Evolutionary conservation across 1,140 invertebrate genomes (phyloP).

Genomic region (Drosophila takahashii): DNA sequence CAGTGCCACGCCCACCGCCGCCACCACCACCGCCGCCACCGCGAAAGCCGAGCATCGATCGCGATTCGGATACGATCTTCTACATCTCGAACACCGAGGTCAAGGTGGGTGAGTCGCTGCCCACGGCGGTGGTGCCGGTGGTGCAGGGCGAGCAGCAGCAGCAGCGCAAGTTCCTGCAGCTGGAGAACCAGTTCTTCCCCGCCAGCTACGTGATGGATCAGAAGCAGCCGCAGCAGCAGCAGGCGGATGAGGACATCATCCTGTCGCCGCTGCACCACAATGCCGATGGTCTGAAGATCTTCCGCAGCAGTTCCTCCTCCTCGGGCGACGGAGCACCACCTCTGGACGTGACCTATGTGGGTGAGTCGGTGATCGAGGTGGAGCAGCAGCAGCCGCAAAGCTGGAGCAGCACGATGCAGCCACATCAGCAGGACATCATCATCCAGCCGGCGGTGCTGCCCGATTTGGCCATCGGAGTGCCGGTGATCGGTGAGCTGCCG

Average conservation of each 20-base stretch:
- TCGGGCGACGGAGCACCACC: slow-evolving; percentile 65
- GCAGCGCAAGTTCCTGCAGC: slow-evolving; percentile 60
- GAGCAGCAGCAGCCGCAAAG: slow-evolving; percentile 68
- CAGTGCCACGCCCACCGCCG: slow-evolving; percentile 36
- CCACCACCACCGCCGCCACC: slow-evolving; percentile 52
- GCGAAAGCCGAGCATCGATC: slow-evolving; percentile 65
- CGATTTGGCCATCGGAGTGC: slow-evolving; percentile 82
- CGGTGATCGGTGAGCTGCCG: slow-evolving; percentile 82
- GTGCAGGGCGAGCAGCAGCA: slow-evolving; percentile 35
- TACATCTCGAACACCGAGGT: slow-evolving; percentile 85
- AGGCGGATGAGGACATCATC: slow-evolving; percentile 76
- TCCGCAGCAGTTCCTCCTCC: slow-evolving; percentile 47
- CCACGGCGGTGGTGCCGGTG: slow-evolving; percentile 37
- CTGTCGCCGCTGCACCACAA: slow-evolving; percentile 70
- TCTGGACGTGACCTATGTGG: slow-evolving; percentile 81
- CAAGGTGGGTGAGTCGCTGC: slow-evolving; percentile 80
- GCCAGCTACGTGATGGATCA: slow-evolving; percentile 70
- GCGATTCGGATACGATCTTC: slow-evolving; percentile 84
- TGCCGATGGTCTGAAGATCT: slow-evolving; percentile 74
- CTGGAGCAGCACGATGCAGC: slow-evolving; percentile 5
- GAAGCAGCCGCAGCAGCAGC: slow-evolving; percentile 10
- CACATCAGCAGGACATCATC: slow-evolving; percentile 72
- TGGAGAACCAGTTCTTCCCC: slow-evolving; percentile 84
- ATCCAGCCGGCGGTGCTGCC: slow-evolving; percentile 82
- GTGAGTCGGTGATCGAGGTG: slow-evolving; percentile 83